Conservation (phyloP, 2,888 invertebrate species). For the Stenotaenia linearis region DNA sequence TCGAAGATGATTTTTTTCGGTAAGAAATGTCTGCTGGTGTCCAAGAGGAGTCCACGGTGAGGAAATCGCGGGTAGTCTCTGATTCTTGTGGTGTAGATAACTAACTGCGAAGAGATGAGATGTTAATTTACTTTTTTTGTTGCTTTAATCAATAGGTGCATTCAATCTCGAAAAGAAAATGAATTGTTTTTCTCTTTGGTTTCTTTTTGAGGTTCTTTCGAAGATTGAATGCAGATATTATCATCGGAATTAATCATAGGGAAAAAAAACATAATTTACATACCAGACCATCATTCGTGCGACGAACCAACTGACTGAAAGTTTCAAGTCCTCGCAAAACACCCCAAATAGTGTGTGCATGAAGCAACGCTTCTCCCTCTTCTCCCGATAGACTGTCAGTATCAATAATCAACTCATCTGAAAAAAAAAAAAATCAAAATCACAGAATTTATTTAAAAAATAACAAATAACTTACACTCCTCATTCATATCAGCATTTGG, state of each 20-base stretch:
- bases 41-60: slow-evolving; percentile 77
- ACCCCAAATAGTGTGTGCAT: slow-evolving; percentile 67
- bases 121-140: too few relatives aligned
- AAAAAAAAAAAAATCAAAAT: neutral
- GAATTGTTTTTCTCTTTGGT: too few relatives aligned
- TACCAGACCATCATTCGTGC: slow-evolving; percentile 48
- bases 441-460: slow-evolving; percentile 28
- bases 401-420: slow-evolving; percentile 43
- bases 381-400: slow-evolving; percentile 43
- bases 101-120: slow-evolving; percentile 55
- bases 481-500: slow-evolving; percentile 70
- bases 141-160: neutral
- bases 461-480: slow-evolving; percentile 58
- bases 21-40: slow-evolving; percentile 80
- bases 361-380: slow-evolving; percentile 42
- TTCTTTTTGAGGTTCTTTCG: too few relatives aligned
- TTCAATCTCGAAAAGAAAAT: too few relatives aligned
- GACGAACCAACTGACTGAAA: slow-evolving; percentile 67
- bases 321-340: slow-evolving; percentile 77
- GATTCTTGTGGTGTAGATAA: slow-evolving; percentile 61
- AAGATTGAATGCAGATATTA: too few relatives aligned
- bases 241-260: too few relatives aligned
- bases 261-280: slow-evolving; percentile 27
- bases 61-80: slow-evolving; percentile 71
- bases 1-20: slow-evolving; percentile 58